Evolutionary conservation across 1,140 invertebrate species (phyloP), one percentile per base, ranked within the genome.

Genomic region (Diorhabda carinulata): DNA sequence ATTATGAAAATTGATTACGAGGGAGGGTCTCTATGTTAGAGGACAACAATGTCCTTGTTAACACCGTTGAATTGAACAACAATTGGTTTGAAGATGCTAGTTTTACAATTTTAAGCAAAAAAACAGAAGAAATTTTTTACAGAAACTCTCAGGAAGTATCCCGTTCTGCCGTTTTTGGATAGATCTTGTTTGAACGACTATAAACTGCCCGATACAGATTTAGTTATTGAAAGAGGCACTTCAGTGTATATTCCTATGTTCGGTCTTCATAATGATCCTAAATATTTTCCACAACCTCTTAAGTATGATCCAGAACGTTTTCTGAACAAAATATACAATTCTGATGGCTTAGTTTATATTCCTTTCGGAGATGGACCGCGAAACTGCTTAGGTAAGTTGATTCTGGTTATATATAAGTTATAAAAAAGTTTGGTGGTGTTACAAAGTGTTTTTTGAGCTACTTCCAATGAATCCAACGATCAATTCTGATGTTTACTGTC

Each of bases 281-380:
- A 84, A 10, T 79, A 83, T 70, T 90, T 82, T 79, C 81, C 83
- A 10, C 78, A 89, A 45, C 87, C 88, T 3, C 71, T 84, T 7
- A 80, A 79, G 74, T 90, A 88, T 75, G 78, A 83, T 70, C 88
- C 88, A 2, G 84, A 88, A 59, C 67, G 81, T 66, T 84, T 83
- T 73, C 62, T 69, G 0, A 78, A 82, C 58, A 77, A 80, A 25
- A 82, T 80, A 70, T 73, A 71, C 5, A 73, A 78, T n/a, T 77
- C 81, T 42, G 77, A 81, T 43, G 80, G 82, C 0, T 83, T 78
- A 62, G 66, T 77, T 10, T 86, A 79, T 73, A 68, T 86, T 63
- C 84, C 86, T 2, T 87, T 87, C 73, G 84, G 85, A 43, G 60
- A 67, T 43, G 60, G 60, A 25, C 58, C 58, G 25, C 60, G 60